These are phyloP conservation scores for Zaprionus bogoriensis DNA, from an alignment of 2,888 invertebrate genomes.

Conservation along the genomic window DNA sequence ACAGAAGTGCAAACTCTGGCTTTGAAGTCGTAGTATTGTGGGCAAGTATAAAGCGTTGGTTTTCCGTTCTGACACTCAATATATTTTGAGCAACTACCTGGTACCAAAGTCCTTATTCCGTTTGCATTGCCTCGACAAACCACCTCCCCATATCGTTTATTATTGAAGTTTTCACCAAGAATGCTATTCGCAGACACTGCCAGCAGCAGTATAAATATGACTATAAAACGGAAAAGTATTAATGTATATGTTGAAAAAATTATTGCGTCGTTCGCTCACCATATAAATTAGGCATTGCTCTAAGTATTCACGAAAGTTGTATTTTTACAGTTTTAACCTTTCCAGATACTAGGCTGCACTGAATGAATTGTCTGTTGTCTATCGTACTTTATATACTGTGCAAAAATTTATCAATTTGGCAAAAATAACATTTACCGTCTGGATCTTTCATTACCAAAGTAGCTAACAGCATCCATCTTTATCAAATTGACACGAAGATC, in stretches of 20 bases:
- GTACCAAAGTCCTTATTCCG: constrained; percentile 66
- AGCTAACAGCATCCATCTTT: constrained; percentile 24
- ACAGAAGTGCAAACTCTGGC: constrained; percentile 52
- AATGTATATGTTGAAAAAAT: background rate
- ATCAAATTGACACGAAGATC: constrained; percentile 36
- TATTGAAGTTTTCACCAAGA: constrained; percentile 61
- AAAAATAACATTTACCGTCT: constrained; percentile 26
- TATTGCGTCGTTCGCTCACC: constrained; percentile 23
- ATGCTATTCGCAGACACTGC: constrained; percentile 38
- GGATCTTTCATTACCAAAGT: constrained; percentile 50
- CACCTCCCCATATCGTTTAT: constrained; percentile 55
- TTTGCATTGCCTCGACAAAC: constrained; percentile 65
- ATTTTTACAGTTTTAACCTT: constrained; percentile 16
- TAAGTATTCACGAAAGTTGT: constrained; percentile 5
- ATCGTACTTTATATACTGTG: constrained; percentile 37
- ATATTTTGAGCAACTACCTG: constrained; percentile 73
- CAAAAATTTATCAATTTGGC: constrained; percentile 7
- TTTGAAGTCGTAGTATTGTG: constrained; percentile 55
- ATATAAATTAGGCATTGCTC: constrained; percentile 49
- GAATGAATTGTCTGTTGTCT: constrained; percentile 3
- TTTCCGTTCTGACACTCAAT: constrained; percentile 67
- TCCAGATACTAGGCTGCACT: constrained; percentile 29
- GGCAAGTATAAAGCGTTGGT: constrained; percentile 52
- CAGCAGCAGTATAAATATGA: constrained; percentile 46
- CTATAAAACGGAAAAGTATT: constrained; percentile 27